Evolutionary conservation across 2,888 invertebrate species (phyloP).

Genomic region (Lithophane socia): DNA sequence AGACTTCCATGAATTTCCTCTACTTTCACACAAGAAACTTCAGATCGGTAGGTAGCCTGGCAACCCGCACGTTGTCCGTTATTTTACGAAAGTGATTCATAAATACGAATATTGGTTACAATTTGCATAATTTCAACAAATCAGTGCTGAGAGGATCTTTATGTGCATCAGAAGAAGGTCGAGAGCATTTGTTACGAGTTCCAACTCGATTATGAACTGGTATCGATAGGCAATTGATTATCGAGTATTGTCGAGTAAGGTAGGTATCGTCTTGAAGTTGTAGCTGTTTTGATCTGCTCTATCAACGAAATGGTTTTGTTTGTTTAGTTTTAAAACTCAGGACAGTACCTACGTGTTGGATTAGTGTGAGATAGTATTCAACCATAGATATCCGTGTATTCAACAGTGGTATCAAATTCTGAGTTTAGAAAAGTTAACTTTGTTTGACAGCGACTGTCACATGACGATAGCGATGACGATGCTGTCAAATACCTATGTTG

Average conservation of each 20-base stretch:
- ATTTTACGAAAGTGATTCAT: constrained; percentile 40
- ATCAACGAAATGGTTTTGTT: constrained; percentile 37
- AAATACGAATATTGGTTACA: constrained; percentile 47
- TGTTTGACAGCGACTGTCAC: no score
- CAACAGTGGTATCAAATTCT: neutral
- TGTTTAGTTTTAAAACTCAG: neutral
- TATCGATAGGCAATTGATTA: constrained; percentile 34
- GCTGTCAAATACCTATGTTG: no score
- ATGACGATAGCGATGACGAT: no score
- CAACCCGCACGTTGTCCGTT: constrained; percentile 22
- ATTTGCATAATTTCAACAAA: constrained; percentile 58
- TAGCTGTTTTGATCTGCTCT: neutral
- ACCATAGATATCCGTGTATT: no score
- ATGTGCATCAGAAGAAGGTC: constrained; percentile 9
- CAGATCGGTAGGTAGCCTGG: neutral
- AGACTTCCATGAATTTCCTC: neutral
- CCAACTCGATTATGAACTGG: constrained; percentile 24
- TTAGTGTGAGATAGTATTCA: neutral
- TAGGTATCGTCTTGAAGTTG: constrained; percentile 11
- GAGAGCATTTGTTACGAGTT: constrained; percentile 12
- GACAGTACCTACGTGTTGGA: constrained; percentile 1
- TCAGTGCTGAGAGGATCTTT: constrained; percentile 19
- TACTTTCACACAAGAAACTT: neutral
- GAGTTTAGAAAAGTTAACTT: no score
- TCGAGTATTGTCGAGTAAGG: constrained; percentile 14